phyloP scores from a whole-genome alignment of 2,113 vertebrate species.

The Malurus alboscapulatus region DNA sequence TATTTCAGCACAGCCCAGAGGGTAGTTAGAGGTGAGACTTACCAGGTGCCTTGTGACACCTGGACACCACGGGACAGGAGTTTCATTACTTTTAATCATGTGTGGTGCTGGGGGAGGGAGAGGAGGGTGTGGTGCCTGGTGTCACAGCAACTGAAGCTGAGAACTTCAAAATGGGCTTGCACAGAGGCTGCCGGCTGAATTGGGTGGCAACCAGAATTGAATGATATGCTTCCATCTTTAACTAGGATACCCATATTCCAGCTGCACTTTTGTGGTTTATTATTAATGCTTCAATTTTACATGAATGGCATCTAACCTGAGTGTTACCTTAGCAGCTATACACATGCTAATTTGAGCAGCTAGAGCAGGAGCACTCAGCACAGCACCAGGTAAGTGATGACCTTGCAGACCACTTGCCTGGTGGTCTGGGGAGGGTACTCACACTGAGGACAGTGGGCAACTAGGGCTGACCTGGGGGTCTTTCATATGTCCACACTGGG shows the following conservation, averaged over 20 bases:
- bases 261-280: background rate
- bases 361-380: background rate
- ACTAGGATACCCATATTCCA: background rate
- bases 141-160: background rate
- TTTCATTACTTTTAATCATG: conserved; percentile 55
- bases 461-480: background rate
- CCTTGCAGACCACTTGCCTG: background rate
- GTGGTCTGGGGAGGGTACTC: accelerated
- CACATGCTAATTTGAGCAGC: accelerated
- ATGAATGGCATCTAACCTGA: background rate
- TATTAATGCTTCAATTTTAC: background rate
- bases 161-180: background rate
- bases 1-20: background rate
- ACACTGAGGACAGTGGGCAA: background rate
- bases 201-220: background rate
- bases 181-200: background rate
- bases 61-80: background rate
- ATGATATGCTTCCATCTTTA: accelerated
- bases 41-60: conserved; percentile 51
- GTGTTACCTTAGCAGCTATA: background rate
- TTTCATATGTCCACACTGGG: background rate
- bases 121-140: background rate
- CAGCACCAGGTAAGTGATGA: background rate
- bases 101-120: background rate
- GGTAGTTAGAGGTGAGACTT: conserved; percentile 39